Evolutionary conservation across 1,140 invertebrate genomes (phyloP), one percentile per base, ranked within the genome.

Genomic region (Tenebrio molitor): DNA sequence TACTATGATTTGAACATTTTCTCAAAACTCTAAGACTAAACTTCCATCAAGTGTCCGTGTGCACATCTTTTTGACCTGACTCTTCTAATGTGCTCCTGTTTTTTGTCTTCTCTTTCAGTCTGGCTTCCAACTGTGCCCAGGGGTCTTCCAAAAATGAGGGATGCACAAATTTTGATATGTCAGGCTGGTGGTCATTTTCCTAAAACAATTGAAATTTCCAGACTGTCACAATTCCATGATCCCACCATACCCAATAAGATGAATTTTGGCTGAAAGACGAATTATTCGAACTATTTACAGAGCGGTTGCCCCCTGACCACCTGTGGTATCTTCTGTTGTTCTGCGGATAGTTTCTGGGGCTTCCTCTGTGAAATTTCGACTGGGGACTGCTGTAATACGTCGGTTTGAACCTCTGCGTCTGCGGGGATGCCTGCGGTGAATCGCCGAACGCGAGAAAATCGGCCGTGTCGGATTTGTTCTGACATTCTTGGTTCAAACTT

Each of bases 391-490:
- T 53, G 39, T 70, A 74, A 36, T 71, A 41, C 2, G 15, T 6
- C n/a, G 73, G 68, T 41, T 33, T 53, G 23, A 64, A 64, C 10
- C 4, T 50, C 34, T 64, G 46, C 2, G 8, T 34, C 14, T 21
- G 36, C 19, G 21, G 50, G n/a, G 71, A 58, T 8, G 58, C 16
- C 44, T 39, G 65, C 14, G 65, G 19, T 6, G 36, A 39, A 29
- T 71, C 68, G 8, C 12, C 29, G 42, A 74, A 74, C 8, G 73
- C 14, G 16, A 74, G 17, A 23, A 74, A 74, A 17, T 74, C 68
- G 14, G 23, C 6, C 7, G 58, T 67, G 50, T 74, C 63, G 4
- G 42, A 44, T 16, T 67, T 62, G 33, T 21, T 62, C 19, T 29
- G 67, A 21, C 25, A 29, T 50, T 65, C 33, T 42, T 66, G 64